Conservation (phyloP, 2,888 invertebrate species). For the Toxonevra muliebris region DNA sequence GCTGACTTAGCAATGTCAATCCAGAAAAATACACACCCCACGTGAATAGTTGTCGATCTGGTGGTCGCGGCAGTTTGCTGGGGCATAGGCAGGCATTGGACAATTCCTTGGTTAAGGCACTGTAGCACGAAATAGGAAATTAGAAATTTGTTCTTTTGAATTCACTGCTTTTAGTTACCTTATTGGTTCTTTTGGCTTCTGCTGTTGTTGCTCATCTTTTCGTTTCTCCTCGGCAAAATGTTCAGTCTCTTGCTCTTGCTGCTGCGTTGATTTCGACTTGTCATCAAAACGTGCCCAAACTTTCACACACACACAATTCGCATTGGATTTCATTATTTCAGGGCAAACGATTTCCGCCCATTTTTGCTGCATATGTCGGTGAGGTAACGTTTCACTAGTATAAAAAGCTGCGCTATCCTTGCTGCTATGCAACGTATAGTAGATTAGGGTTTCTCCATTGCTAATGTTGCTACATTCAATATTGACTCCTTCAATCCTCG, state of each 20-base stretch:
- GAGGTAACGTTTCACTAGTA: slow-evolving; percentile 77
- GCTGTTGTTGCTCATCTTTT: neutral
- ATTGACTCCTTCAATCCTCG: slow-evolving; percentile 78
- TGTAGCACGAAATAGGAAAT: slow-evolving; percentile 20
- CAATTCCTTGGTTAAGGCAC: slow-evolving; percentile 43
- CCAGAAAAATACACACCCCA: slow-evolving; percentile 90
- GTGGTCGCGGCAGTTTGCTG: slow-evolving; percentile 44
- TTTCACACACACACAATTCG: slow-evolving; percentile 60
- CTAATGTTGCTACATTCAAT: slow-evolving; percentile 53
- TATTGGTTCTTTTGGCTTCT: slow-evolving; percentile 32
- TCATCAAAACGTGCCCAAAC: slow-evolving; percentile 55
- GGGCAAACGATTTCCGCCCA: slow-evolving; percentile 83
- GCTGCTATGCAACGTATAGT: slow-evolving; percentile 82
- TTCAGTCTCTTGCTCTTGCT: neutral
- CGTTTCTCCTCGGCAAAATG: neutral
- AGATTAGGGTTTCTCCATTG: slow-evolving; percentile 70
- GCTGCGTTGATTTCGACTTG: slow-evolving; percentile 40
- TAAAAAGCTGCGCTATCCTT: slow-evolving; percentile 86
- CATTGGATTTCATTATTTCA: slow-evolving; percentile 67
- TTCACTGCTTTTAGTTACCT: slow-evolving; percentile 26
- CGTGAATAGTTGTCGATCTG: slow-evolving; percentile 74
- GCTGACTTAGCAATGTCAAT: slow-evolving; percentile 69
- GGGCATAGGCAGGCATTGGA: slow-evolving; percentile 39
- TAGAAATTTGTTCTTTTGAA: neutral
- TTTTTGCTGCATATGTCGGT: slow-evolving; percentile 73